phyloP scores from a whole-genome alignment of 2,113 vertebrate genomes.

The Corvus cornix region DNA sequence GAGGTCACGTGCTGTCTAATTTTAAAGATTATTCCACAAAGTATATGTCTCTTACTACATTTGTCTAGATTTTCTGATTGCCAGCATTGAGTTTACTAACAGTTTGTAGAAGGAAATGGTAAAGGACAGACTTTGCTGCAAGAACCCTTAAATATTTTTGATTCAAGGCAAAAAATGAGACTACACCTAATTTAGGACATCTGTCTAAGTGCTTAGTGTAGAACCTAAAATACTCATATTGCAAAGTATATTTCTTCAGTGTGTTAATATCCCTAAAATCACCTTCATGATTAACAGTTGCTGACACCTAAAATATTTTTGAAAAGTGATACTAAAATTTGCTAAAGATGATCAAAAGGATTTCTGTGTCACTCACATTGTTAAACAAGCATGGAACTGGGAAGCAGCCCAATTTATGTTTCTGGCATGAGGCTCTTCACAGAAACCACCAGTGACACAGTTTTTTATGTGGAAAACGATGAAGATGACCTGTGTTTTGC shows the following conservation, averaged over 20 bases:
- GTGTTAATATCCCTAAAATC: not conserved
- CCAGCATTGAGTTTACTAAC: not conserved
- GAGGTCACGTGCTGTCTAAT: not conserved
- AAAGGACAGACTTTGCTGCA: not conserved
- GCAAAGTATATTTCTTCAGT: not conserved
- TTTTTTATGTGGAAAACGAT: not conserved
- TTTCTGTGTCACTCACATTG: slow-evolving; percentile 26
- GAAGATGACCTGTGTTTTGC: slow-evolving; percentile 13
- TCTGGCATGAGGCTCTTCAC: not conserved
- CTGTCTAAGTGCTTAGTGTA: not conserved
- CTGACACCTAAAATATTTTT: not conserved
- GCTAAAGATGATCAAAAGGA: not conserved
- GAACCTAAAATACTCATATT: not conserved
- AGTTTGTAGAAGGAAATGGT: not conserved
- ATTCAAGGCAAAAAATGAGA: not conserved
- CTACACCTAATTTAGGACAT: not conserved
- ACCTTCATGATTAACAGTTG: not conserved
- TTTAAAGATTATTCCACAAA: slow-evolving; percentile 14
- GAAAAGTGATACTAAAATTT: not conserved
- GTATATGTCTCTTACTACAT: not conserved
- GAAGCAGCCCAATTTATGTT: slow-evolving; percentile 6
- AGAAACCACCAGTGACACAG: not conserved
- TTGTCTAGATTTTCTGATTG: slow-evolving; percentile 33
- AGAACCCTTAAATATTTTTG: not conserved
- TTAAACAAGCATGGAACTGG: slow-evolving; percentile 6